Percentiles rank a stretch among this genome's conserved stretches.
phyloP scores from a whole-genome alignment of 2,888 invertebrate species.

The Perdita meconis region DNA sequence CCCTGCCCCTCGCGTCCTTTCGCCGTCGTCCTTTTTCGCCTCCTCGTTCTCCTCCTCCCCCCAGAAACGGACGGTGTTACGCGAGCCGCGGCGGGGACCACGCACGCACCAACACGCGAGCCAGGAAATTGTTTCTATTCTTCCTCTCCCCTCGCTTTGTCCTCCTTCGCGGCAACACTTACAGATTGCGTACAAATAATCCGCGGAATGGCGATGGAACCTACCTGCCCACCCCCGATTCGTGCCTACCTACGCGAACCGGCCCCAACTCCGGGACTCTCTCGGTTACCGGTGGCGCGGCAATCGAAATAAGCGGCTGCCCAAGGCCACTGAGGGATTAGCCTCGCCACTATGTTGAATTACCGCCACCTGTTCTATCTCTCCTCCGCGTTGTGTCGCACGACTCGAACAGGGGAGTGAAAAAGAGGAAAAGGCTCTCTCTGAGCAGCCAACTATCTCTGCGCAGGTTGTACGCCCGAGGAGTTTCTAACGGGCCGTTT shows the following conservation, averaged over 20 bases:
- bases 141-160: slow-evolving; percentile 6
- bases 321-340: neutral
- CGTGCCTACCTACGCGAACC: slow-evolving; percentile 25
- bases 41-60: slow-evolving; percentile 28
- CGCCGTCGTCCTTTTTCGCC: slow-evolving; percentile 29
- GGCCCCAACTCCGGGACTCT: slow-evolving; percentile 8
- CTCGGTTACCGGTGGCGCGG: neutral
- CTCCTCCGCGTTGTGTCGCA: too few relatives aligned
- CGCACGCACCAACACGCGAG: slow-evolving; percentile 53
- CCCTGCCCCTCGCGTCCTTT: slow-evolving; percentile 49
- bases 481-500: slow-evolving; percentile 18
- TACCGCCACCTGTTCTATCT: too few relatives aligned
- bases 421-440: neutral
- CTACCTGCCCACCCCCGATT: slow-evolving; percentile 51
- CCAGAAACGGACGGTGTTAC: slow-evolving; percentile 40
- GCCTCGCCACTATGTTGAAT: too few relatives aligned
- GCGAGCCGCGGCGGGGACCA: slow-evolving; percentile 23
- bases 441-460: neutral
- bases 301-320: neutral
- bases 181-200: slow-evolving; percentile 71
- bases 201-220: slow-evolving; percentile 40
- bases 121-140: slow-evolving; percentile 67
- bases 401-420: too few relatives aligned
- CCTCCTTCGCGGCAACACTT: slow-evolving; percentile 41
- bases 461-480: neutral